Evolutionary conservation across 2,797 vertebrate species (phyloP), one percentile per base, ranked within the genome.

Genomic region (Thripadectes ignobilis): DNA sequence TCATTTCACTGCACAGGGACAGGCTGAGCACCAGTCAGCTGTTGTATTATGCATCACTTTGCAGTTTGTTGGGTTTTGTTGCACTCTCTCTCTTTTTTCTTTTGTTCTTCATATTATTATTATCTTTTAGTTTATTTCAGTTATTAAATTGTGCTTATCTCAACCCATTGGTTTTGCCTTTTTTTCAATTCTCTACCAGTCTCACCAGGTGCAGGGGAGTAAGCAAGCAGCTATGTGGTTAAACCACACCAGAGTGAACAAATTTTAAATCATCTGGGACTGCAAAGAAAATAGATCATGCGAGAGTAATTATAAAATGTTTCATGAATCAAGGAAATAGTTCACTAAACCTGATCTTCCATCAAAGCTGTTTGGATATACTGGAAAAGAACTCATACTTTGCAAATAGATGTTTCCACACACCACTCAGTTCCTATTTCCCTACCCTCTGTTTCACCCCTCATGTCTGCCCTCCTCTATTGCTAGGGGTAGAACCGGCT

Each of bases 141-240:
- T 63, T 77, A 34, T 45, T 77, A 65, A 77, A 11, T 12, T 65
- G 38, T 26, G 6, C 45, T 32, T 58, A 38, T 34, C 26, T 66
- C 38, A 81, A 10, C 22, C 17, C 21, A 23, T 0, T 1, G 14
- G 10, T 39, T 71, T 65, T 83, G 13, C 8, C 5, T 39, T 83
- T 89, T 89, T 89, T 83, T 24, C 29, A 8, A 0, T 45, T 71
- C 38, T 65, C 17, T 39, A 7, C 14, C 24, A 34, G 0, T 71
- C 38, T 77, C 43, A 9, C n/a, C 17, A 34, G 58, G 10, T 38
- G 21, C 24, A 71, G 17, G 29, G 24, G 26, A 51, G 17, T 46
- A n/a, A 71, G n/a, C 0, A 1, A 65, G 21, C 18, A 30, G 12
- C 45, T 77, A 24, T 0, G 0, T 30, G 19, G 5, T 52, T 71